Base-by-base conservation (phyloP, 2,797 vertebrate genomes). In the Lates japonicus region DNA sequence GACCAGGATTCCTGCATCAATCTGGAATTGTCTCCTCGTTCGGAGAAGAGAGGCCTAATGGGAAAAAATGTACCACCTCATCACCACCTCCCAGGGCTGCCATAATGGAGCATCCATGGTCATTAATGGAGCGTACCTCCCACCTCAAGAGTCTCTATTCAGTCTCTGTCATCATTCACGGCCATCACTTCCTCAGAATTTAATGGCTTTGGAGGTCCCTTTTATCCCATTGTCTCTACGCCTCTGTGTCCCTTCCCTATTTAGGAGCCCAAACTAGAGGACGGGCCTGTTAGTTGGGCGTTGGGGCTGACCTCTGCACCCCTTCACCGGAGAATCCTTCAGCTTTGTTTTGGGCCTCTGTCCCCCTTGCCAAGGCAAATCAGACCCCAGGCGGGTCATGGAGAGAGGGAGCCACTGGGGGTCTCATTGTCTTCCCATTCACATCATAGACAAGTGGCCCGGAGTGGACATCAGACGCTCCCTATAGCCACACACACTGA, bases 111-210 rank as follows among this genome's bases (percentile, higher is more conserved):
- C 92, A 93, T 96, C 94, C 92, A 91, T 83, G 78, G 91, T 84
- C 88, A 88, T 94, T 95, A 95, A 95, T 93, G 92, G 93, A 91
- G 90, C 92, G 93, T 95, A 94, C 93, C 95, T 95, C 95, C 93
- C 94, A 95, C 91, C 95, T 95, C 93, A 93, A 92, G 93, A 93
- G 94, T 93, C 92, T 92, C 95, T 93, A 94, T 95, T 95, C 95
- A 94, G 91, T 94, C 94, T 95, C 93, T 95, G 94, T 94, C 94
- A 95, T 95, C 94, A 95, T 96, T 96, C 95, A 95, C 89, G 94
- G 94, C 92, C 95, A 94, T 95, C 94, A 96, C 96, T 97, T 97
- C 96, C 96, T 97, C 95, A 95, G 92, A 95, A 92, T 96, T 96
- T 97, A 96, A 96, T 95, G 94, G 94, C 88, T 95, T 97, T 95